These are phyloP conservation scores for Polydrusus tereticollis DNA, from an alignment of 2,888 invertebrate genomes.

Conservation along the genomic window DNA sequence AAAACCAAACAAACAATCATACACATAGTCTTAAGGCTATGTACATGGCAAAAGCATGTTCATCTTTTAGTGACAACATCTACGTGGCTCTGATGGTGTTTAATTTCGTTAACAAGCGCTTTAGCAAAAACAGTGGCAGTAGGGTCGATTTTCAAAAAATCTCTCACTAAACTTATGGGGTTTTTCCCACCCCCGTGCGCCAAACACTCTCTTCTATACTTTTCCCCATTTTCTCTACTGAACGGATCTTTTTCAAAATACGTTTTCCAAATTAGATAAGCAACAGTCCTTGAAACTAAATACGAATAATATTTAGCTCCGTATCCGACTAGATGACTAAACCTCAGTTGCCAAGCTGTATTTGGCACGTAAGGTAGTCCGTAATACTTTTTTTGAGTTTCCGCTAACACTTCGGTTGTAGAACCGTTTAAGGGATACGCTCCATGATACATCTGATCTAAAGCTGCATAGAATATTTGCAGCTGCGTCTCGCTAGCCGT, in stretches of 20 bases:
- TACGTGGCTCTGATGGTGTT: slow-evolving; percentile 65
- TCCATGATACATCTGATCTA: slow-evolving; percentile 92
- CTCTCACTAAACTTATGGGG: slow-evolving; percentile 81
- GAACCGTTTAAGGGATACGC: slow-evolving; percentile 68
- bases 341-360: slow-evolving; percentile 97
- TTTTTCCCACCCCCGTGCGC: slow-evolving; percentile 91
- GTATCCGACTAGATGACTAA: slow-evolving; percentile 97
- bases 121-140: slow-evolving; percentile 83
- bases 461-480: slow-evolving; percentile 72
- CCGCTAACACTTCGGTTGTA: slow-evolving; percentile 82
- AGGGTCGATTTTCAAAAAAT: slow-evolving; percentile 83
- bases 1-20: slow-evolving; percentile 22
- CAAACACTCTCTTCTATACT: slow-evolving; percentile 82
- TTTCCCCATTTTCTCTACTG: slow-evolving; percentile 81
- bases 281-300: slow-evolving; percentile 92
- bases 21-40: background rate
- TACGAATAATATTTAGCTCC: slow-evolving; percentile 99
- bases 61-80: slow-evolving; percentile 51
- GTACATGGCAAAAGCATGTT: background rate
- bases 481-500: slow-evolving; percentile 88
- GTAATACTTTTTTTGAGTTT: slow-evolving; percentile 87
- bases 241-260: slow-evolving; percentile 87
- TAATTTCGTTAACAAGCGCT: slow-evolving; percentile 83
- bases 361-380: slow-evolving; percentile 88
- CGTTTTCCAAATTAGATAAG: slow-evolving; percentile 92